phyloP scores from a whole-genome alignment of 2,888 invertebrate genomes.

The Poecilobothrus nobilitatus region DNA sequence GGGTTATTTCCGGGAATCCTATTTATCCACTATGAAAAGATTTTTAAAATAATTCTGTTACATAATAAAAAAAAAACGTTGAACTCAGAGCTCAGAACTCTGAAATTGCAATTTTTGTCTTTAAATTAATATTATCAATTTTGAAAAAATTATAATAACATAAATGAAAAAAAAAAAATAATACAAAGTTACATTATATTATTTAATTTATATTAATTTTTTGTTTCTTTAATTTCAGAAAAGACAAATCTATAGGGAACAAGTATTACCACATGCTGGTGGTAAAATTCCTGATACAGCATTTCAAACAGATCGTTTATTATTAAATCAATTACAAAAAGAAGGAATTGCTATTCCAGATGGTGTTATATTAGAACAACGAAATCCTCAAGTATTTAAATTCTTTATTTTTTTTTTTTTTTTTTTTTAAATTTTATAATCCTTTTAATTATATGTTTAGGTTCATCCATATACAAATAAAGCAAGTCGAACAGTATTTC shows the following conservation, averaged over 20 bases:
- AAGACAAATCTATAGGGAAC: conserved; percentile 55
- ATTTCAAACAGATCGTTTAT: conserved; percentile 51
- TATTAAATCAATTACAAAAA: conserved; percentile 52
- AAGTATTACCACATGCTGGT: conserved; percentile 52
- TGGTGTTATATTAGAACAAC: conserved; percentile 49
- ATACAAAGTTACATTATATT: too few relatives aligned
- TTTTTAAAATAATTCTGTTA: too few relatives aligned
- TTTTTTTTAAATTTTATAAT: not conserved
- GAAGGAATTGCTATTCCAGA: conserved; percentile 54
- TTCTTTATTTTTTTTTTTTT: not conserved
- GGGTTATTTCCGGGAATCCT: too few relatives aligned
- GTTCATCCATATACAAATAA: conserved; percentile 39
- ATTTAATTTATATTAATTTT: too few relatives aligned
- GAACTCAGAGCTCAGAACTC: too few relatives aligned
- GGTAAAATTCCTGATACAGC: conserved; percentile 58
- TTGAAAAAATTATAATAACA: too few relatives aligned
- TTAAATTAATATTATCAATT: too few relatives aligned
- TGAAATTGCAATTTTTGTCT: too few relatives aligned
- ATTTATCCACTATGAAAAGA: too few relatives aligned
- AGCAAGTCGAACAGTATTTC: conserved; percentile 37
- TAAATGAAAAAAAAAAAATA: too few relatives aligned
- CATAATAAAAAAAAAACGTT: too few relatives aligned
- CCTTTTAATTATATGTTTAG: conserved; percentile 24
- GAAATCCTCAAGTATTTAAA: conserved; percentile 38
- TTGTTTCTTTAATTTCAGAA: conserved; percentile 42